A percentile compares a stretch with the other conserved stretches of the same genome.
phyloP scores from a whole-genome alignment of 2,888 invertebrate species.

The Crioceris asparagi region DNA sequence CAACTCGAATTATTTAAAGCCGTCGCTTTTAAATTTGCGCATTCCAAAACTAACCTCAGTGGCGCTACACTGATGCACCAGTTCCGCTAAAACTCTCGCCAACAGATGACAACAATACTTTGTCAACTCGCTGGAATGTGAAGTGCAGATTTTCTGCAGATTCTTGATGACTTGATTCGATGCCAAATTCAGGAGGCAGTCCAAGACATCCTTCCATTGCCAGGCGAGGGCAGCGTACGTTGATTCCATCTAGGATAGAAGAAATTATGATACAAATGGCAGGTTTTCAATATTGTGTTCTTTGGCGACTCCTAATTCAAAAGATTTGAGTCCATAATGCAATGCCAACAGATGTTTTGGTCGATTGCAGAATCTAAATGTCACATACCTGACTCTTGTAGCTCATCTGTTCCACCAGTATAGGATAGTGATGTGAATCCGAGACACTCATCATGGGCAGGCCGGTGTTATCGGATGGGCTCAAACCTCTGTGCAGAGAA shows the following conservation, averaged over 20 bases:
- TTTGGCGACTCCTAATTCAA: too few relatives aligned
- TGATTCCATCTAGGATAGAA: slow-evolving; percentile 34
- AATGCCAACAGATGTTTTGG: not conserved
- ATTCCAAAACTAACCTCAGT: slow-evolving; percentile 47
- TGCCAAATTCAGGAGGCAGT: slow-evolving; percentile 70
- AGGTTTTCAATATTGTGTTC: too few relatives aligned
- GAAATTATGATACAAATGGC: too few relatives aligned
- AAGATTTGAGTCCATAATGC: slow-evolving; percentile 2
- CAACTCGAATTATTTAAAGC: not conserved
- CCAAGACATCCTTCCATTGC: slow-evolving; percentile 58
- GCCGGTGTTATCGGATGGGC: slow-evolving; percentile 59
- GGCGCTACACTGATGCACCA: slow-evolving; percentile 70
- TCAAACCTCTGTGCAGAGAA: slow-evolving; percentile 46
- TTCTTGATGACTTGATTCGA: slow-evolving; percentile 60
- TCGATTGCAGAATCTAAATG: not conserved
- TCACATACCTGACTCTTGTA: slow-evolving; percentile 47
- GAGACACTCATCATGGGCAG: slow-evolving; percentile 55
- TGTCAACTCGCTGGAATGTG: slow-evolving; percentile 29
- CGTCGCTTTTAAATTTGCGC: not conserved
- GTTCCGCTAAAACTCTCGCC: slow-evolving; percentile 77
- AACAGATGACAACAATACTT: slow-evolving; percentile 63
- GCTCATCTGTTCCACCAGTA: slow-evolving; percentile 69
- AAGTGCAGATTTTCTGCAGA: slow-evolving; percentile 39
- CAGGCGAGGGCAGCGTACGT: slow-evolving; percentile 30
- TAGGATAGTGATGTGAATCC: slow-evolving; percentile 62